Conservation (phyloP, 2,888 invertebrate genomes). For the Rotaria sp. region DNA sequence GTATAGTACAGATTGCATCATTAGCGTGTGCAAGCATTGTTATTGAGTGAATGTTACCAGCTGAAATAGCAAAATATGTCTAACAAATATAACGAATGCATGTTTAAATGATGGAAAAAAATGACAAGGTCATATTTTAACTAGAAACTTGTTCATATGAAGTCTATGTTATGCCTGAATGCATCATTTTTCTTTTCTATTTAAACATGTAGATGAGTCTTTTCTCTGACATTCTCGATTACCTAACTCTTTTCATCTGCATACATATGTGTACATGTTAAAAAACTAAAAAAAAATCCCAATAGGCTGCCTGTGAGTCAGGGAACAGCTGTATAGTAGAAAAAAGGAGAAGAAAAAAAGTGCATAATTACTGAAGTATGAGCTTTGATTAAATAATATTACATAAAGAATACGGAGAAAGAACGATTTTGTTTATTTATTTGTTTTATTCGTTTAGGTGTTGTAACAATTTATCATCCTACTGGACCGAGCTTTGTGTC, state of each 20-base stretch:
- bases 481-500: neutral
- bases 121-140: neutral
- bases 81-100: neutral
- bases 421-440: neutral
- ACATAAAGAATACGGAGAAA: neutral
- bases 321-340: neutral
- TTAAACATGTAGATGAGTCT: neutral
- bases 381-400: constrained; percentile 4
- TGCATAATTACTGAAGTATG: neutral
- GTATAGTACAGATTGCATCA: neutral
- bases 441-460: constrained; percentile 1
- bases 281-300: neutral
- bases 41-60: neutral
- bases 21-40: neutral
- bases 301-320: neutral
- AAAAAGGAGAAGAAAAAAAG: neutral
- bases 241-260: neutral
- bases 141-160: neutral
- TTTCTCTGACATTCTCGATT: neutral
- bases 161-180: neutral
- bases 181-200: neutral
- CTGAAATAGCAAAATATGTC: neutral
- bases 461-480: neutral
- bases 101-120: neutral
- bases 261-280: constrained; percentile 12